Base-by-base conservation (phyloP, 37 sponge, comb jelly and placozoan species). In the Beroe ovata region DNA sequence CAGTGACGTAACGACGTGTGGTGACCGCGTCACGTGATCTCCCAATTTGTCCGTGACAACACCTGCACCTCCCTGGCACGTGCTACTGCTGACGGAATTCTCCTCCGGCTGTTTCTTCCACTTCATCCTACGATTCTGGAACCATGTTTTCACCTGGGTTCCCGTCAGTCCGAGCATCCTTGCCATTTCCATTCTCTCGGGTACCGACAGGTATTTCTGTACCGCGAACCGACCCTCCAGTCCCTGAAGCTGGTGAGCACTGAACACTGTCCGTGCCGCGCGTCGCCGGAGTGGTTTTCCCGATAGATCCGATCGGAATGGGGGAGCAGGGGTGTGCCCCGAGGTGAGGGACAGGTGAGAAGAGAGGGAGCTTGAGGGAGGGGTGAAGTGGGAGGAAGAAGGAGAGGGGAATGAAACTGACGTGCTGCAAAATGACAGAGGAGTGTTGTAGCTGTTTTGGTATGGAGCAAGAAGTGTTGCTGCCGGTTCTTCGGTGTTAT, bases 241-340 rank as follows among this genome's bases (percentile, higher is more conserved):
- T 21, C 94, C 97, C 39, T 89, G 92, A 25, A 97, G 77, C 89
- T 97, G 97, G 42, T 94, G 91, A 72, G 93, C 94, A 16, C 94
- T 95, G 88, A 97, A 97, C 60, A 97, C 95, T 8, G 97, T 97
- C 34, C 97, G 64, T 11, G 94, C 88, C 88, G 95, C 95, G 88
- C 97, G 91, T 88, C 90, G 35, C 26, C 84, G 35, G 28, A 40
- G 19, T 3, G 84, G 84, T 14, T 26, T 23, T 40, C 42, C 47
- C 6, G 84, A 42, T 18, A 77, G 54, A 14, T 77, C 84, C 47
- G 84, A 33, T 4, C 84, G 84, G 84, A 77, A 77, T 1, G 84
- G 84, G 19, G 84, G 84, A 39, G 84, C 11, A 11, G 54, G 54
- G 54, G 54, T 16, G 11, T 6, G 11, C 11, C 11, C 11, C 11